Evolutionary conservation across 2,113 vertebrate genomes (phyloP), one percentile per base, ranked within the genome.

Genomic region (Anarrhichthys ocellatus): DNA sequence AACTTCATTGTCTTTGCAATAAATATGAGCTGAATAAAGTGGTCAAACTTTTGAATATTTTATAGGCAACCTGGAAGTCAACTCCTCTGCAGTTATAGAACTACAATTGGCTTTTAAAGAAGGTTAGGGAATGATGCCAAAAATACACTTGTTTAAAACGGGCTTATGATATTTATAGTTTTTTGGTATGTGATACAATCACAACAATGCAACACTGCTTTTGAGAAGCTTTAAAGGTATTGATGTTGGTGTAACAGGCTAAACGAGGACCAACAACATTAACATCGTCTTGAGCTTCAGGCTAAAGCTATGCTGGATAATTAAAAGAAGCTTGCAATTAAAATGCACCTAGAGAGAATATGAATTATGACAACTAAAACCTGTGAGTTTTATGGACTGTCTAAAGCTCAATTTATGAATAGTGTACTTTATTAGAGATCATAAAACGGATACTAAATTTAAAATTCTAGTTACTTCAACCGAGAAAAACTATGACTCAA

Each of bases 11-110:
- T 81, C 67, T 66, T 52, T 58, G 70, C 76, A 79, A 75, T 78
- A 73, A 87, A 83, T 80, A 76, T 88, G 84, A 91, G 90, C 85
- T 71, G 89, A 89, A 91, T 81, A 85, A 91, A 91, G 88, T 92
- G 87, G 86, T 90, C 88, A 89, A 90, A 82, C 77, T 86, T 73
- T 78, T 92, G 82, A 92, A 92, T 92, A 92, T 93, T 93, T 93
- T 87, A 93, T 92, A 73, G 76, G 87, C 83, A 81, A 90, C 81
- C 87, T 92, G 91, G 88, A 93, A 89, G 88, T 92, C 88, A 90
- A 91, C 87, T 90, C 89, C 87, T 86, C 88, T 84, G 87, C 80
- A 78, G 88, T 90, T 32, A 32, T 32, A 32, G 32, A 32, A 34
- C 34, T 6, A 34, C 34, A 56, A 72, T 78, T 52, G 22, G 83